Percentiles rank a stretch among this genome's conserved stretches.
These are phyloP conservation scores for Cephus sareptanus DNA, from an alignment of 2,888 invertebrate genomes.

Conservation along the genomic window DNA sequence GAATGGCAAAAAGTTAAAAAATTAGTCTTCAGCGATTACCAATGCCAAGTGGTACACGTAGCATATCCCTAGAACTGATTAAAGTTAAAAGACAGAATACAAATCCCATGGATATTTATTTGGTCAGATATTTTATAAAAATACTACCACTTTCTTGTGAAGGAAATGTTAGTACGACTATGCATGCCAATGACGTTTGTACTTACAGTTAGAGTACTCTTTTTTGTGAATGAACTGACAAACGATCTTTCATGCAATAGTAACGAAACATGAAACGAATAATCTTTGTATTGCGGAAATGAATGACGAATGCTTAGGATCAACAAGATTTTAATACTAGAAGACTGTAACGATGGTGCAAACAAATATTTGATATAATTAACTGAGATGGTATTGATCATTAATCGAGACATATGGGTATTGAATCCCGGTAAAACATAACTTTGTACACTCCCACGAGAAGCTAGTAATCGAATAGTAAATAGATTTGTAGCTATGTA, in stretches of 20 bases:
- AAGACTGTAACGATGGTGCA: neutral
- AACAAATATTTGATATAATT: neutral
- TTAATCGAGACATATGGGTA: neutral
- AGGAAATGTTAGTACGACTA: neutral
- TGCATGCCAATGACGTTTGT: neutral
- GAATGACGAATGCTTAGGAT: neutral
- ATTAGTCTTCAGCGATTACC: too few species aligned
- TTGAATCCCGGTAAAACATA: neutral
- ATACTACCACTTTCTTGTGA: neutral
- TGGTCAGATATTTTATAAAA: neutral
- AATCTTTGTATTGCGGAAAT: neutral
- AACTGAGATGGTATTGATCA: neutral
- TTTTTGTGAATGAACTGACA: neutral
- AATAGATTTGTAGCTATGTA: neutral
- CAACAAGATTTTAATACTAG: neutral
- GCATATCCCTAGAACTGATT: neutral
- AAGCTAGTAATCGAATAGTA: neutral
- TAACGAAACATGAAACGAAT: neutral
- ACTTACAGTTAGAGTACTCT: neutral
- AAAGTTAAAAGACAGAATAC: neutral
- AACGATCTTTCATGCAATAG: neutral
- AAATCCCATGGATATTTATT: neutral
- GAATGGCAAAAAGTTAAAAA: neutral
- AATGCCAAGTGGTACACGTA: neutral
- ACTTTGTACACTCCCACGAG: neutral